Evolutionary conservation across 2,888 invertebrate genomes (phyloP), one percentile per base, ranked within the genome.

Genomic region (Cancer borealis): DNA sequence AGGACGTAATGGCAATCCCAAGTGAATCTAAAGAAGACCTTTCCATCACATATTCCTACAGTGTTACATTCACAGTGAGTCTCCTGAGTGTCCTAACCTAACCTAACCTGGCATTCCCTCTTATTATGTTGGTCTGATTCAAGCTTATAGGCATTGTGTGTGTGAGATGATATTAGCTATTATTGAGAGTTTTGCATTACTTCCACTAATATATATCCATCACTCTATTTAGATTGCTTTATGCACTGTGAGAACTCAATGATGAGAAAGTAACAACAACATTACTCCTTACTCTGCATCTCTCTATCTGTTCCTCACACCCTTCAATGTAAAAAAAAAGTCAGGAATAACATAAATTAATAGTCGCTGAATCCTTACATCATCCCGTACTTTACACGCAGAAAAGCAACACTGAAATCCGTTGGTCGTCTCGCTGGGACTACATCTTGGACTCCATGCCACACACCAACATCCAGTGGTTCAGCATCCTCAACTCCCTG

Each of bases 361-460:
- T 54, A 3, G 54, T 60, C 21, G 60, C 39, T 2, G 39, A 39
- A 39, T 39, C 39, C 2, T 39, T 39, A 39, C 39, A 39, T 39
- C 39, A 39, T 60, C 60, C 60, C 10, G 17, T 54, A 10, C 26
- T 47, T n/a, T 45, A n/a, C 12, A 8, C 45, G 14, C 92, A 95
- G 95, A 92, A 93, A 73, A 88, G 92, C 45, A 49, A 88, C 21
- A 92, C 98, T 96, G 97, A 97, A 0, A 98, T 99, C 21, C 99
- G 99, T 97, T 99, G 99, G 99, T 99, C 99, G 0, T 99, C 99
- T 0, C 97, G 99, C 96, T 99, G 99, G 99, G 99, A 99, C 97
- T 99, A 99, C 96, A 99, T 99, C 96, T 97, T 99, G 95, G 99
- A 99, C 97, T 99, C 99, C 0, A 99, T 99, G 98, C 99, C 99